Conservation (phyloP, 2,113 vertebrate genomes). For the Coracopsis vasa region DNA sequence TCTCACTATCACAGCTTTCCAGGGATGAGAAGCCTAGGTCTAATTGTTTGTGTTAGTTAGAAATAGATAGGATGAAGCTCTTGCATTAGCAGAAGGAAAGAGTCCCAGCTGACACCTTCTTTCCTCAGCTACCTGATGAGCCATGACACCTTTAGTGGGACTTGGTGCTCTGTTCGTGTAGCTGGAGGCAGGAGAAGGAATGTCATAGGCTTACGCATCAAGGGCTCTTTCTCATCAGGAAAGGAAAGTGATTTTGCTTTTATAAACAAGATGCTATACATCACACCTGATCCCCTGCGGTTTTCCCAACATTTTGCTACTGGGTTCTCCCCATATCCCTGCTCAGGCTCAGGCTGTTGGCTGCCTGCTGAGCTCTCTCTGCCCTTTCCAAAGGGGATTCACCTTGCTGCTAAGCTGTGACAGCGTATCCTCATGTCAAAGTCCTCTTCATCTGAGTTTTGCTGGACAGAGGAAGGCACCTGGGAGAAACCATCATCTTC, state of each 20-base stretch:
- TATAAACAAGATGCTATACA: background rate
- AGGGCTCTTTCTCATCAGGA: background rate
- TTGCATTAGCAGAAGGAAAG: background rate
- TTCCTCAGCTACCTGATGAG: background rate
- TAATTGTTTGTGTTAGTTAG: background rate
- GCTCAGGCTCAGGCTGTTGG: background rate
- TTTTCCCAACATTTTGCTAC: background rate
- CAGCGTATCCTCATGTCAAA: constrained; percentile 78
- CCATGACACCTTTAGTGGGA: background rate
- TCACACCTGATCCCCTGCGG: background rate
- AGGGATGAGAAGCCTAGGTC: background rate
- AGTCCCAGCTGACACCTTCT: background rate
- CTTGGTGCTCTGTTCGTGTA: background rate
- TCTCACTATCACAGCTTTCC: background rate
- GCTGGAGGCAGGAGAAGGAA: background rate
- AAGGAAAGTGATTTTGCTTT: background rate
- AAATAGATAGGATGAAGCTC: background rate
- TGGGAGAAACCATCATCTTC: constrained; percentile 93
- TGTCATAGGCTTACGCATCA: background rate
- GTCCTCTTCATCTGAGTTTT: constrained; percentile 81
- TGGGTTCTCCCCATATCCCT: background rate
- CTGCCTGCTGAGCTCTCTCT: background rate
- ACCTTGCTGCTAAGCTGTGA: constrained; percentile 89
- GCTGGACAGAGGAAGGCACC: constrained; percentile 80
- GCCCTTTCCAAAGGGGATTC: background rate